Evolutionary conservation across 37 sponge, comb jelly and placozoan species (phyloP), one percentile per base, ranked within the genome.

Genomic region (Aplysina aerophoba): DNA sequence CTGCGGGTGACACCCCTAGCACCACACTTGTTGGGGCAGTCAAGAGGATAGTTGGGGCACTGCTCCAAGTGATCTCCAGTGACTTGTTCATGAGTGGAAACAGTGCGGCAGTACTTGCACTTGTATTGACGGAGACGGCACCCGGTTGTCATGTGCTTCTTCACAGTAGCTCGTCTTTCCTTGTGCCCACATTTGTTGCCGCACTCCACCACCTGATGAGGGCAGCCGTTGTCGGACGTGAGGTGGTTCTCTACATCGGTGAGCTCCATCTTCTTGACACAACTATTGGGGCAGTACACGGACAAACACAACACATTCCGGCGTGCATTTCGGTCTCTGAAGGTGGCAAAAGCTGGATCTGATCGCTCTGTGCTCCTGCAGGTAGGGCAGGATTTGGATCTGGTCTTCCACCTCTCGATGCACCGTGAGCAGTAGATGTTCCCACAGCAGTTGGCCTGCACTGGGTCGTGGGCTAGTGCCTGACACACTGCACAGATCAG

Each of bases 401-500:
- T n/a, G 2, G 24, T n/a, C 64, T 27, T 62, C 64, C 64, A 62
- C 11, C 27, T 62, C 28, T 62, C 4, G 64, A 62, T 62, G 28
- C 64, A 62, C 64, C 11, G 24, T n/a, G 24, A 13, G 64, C 64
- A 62, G 64, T 62, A 62, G 12, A 62, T 14, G 12, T 62, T 62
- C 4, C 64, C 64, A 62, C 64, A 62, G 11, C 64, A 62, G 28
- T 3, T 62, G 28, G 64, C 64, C 28, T 62, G 64, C 24, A 27
- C 28, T 62, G 64, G 64, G 24, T 62, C 64, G 28, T n/a, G 24
- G 11, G 12, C 64, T 6, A 62, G 64, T 62, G 27, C 64, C 28
- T 62, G 64, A 27, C 64, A 62, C 27, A 62, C 28, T 13, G 64
- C 28, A 62, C 64, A 62, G 64, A 62, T n/a, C 27, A 62, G 64